Conservation (phyloP, 2,888 invertebrate species). For the Strigamia transsilvanica region DNA sequence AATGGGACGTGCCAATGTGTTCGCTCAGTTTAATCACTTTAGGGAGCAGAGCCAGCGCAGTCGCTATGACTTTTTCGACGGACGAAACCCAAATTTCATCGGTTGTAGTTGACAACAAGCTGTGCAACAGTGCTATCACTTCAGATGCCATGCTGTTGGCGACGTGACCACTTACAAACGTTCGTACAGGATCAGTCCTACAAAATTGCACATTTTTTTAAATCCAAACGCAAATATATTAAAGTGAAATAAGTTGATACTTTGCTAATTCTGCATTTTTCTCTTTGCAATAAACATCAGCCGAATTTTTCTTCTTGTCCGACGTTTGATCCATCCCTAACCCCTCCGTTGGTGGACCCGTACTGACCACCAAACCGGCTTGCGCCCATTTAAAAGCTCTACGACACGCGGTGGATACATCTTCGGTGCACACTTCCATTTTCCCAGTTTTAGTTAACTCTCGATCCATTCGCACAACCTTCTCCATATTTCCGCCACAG, state of each 20-base stretch:
- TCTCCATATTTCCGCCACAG: conserved; percentile 62
- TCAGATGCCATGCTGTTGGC: conserved; percentile 65
- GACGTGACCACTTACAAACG: conserved; percentile 65
- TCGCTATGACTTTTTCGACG: conserved; percentile 61
- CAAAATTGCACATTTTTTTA: not conserved
- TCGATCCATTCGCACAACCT: conserved; percentile 62
- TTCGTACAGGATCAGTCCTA: conserved; percentile 64
- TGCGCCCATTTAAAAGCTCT: conserved; percentile 64
- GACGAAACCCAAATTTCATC: conserved; percentile 63
- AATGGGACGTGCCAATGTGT: conserved; percentile 60
- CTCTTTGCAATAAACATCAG: conserved; percentile 63
- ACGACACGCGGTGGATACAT: conserved; percentile 62
- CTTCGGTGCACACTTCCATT: conserved; percentile 63
- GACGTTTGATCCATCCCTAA: conserved; percentile 54
- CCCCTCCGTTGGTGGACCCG: conserved; percentile 62
- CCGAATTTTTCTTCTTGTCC: conserved; percentile 62
- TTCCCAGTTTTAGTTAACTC: conserved; percentile 63
- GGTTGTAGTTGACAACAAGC: conserved; percentile 61
- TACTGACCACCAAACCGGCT: conserved; percentile 63
- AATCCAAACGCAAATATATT: not conserved
- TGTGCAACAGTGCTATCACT: conserved; percentile 63
- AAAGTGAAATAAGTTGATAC: conserved; percentile 57
- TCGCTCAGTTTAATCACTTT: conserved; percentile 61
- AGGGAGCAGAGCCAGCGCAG: conserved; percentile 58
- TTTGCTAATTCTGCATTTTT: conserved; percentile 63